A percentile compares a stretch with the other conserved stretches of the same genome.
These are phyloP conservation scores for Plemyria rubiginata DNA, from an alignment of 2,888 invertebrate genomes.

Conservation along the genomic window DNA sequence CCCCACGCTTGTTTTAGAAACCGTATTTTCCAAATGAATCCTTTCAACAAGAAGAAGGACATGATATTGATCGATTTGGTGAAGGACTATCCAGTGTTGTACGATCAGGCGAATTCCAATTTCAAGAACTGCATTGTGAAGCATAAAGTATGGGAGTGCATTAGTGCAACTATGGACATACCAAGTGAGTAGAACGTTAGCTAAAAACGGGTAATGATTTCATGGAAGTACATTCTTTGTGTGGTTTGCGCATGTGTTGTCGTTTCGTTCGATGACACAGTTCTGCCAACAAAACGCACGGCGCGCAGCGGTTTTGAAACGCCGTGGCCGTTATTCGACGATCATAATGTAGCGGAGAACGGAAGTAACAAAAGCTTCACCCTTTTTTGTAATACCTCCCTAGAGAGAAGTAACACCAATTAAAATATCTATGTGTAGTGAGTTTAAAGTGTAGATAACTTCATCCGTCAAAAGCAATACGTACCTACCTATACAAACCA, in stretches of 20 bases:
- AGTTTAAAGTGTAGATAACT: too few species aligned
- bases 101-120: constrained; percentile 25
- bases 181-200: constrained; percentile 22
- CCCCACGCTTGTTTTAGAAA: constrained; percentile 5
- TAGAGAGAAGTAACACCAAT: neutral
- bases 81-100: constrained; percentile 31
- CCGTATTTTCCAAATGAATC: constrained; percentile 13
- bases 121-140: constrained; percentile 31
- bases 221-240: neutral
- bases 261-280: neutral
- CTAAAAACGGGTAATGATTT: neutral
- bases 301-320: neutral
- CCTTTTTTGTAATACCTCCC: too few species aligned
- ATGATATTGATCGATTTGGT: constrained; percentile 30
- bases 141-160: constrained; percentile 35
- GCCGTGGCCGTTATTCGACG: neutral
- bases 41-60: constrained; percentile 31
- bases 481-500: too few species aligned
- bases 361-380: neutral
- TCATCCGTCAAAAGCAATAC: too few species aligned
- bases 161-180: constrained; percentile 24
- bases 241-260: constrained; percentile 1
- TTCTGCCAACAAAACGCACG: neutral
- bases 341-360: neutral
- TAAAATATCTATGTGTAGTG: too few species aligned